phyloP scores from a whole-genome alignment of 2,113 vertebrate genomes.

The Phocoena sinus region DNA sequence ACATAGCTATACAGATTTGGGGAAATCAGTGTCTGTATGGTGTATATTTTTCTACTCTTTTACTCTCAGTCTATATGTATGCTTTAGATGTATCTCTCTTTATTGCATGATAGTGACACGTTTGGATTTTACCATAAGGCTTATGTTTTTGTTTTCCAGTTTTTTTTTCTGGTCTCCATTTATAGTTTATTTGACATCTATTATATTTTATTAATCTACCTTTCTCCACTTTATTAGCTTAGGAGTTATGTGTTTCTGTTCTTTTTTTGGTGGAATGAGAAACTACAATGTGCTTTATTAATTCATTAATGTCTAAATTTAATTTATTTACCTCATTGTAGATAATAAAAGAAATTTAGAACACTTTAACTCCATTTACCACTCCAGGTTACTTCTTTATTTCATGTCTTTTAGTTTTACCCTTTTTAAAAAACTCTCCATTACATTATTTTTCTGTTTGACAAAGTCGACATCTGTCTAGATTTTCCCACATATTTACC shows the following conservation, averaged over 20 bases:
- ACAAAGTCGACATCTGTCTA: not conserved
- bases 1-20: not conserved
- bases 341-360: not conserved
- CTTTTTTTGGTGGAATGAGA: not conserved
- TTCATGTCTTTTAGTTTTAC: not conserved
- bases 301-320: not conserved
- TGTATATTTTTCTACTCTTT: not conserved
- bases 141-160: not conserved
- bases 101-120: not conserved
- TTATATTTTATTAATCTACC: not conserved
- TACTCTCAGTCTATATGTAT: not conserved
- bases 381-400: not conserved
- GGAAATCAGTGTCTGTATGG: not conserved
- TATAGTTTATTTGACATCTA: not conserved
- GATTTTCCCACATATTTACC: not conserved
- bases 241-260: not conserved
- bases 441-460: not conserved
- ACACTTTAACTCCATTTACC: not conserved
- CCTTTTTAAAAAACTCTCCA: not conserved
- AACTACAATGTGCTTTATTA: not conserved
- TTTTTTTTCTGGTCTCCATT: not conserved
- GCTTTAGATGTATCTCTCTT: not conserved
- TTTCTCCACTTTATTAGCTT: not conserved
- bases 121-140: not conserved
- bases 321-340: not conserved